Base-by-base conservation (phyloP, 2,113 vertebrate genomes). In the Ptychochromis oligacanthus region DNA sequence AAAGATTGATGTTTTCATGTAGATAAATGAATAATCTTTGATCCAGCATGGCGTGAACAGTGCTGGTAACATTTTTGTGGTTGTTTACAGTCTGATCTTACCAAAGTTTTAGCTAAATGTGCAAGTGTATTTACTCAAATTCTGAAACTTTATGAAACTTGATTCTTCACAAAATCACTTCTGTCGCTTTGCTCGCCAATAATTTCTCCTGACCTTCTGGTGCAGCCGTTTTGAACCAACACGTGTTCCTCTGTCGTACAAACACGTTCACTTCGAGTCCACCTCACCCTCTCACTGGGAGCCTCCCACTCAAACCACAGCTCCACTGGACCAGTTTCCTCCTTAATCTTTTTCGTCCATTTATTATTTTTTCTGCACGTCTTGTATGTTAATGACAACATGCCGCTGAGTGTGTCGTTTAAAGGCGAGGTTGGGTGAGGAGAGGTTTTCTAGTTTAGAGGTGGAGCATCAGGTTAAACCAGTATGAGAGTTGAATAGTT, bases 291-390 rank as follows among this genome's bases (percentile, higher is more conserved):
- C 49, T 17, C 3, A 18, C 59, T 64, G 78, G 83, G 75, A 6
- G 4, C 22, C 3, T 88, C 78, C 65, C 84, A 74, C 49, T 84
- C 58, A 38, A 54, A 82, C 65, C 87, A 79, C 75, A 81, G 18
- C 79, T 80, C 77, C 85, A 87, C 85, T 79, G 80, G 77, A 86
- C 70, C 81, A 83, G 46, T 65, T 81, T 77, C 7, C 1, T 75
- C 2, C 61, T 13, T 36, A 54, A 65, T 79, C 72, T 70, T 55
- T 60, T 74, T 31, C 13, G 31, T 76, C 55, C 18, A 17, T 67
- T 83, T 24, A 7, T 60, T 57, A 67, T 22, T 56, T 6, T 82
- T 61, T 65, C 26, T 78, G 75, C 75, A 46, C 85, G 81, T 79
- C 20, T 55, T 74, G 67, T 77, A 54, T 70, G 70, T 72, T 46